A percentile compares a stretch with the other conserved stretches of the same genome.
phyloP scores from a whole-genome alignment of 35 echinoderm and acorn worm genomes.

The Amphiura filiformis region DNA sequence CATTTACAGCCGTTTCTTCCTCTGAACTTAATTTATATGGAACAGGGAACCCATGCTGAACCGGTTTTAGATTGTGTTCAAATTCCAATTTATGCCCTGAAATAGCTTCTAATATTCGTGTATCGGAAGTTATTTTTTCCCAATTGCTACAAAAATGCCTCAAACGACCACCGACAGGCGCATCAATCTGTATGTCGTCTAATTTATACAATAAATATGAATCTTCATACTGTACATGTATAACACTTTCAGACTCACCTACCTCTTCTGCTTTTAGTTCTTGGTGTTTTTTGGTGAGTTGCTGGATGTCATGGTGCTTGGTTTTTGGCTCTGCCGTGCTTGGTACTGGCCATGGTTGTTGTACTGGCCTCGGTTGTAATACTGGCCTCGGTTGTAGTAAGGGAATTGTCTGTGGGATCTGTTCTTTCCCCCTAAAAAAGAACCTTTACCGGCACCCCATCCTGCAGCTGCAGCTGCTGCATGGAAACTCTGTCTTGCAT shows the following conservation, averaged over 20 bases:
- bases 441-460: background rate
- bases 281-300: too few species aligned
- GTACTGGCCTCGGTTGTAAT: too few species aligned
- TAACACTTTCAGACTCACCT: too few species aligned
- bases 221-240: too few species aligned
- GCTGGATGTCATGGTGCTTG: too few species aligned
- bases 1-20: constrained; percentile 44
- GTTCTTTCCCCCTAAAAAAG: background rate
- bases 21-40: constrained; percentile 41
- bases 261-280: too few species aligned
- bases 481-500: background rate
- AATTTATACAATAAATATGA: too few species aligned
- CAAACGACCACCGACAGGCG: constrained; percentile 40
- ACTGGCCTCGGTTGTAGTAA: too few species aligned
- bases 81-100: constrained; percentile 65
- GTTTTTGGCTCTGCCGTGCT: too few species aligned
- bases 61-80: background rate
- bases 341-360: too few species aligned
- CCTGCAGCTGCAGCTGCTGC: background rate
- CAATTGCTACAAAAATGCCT: constrained; percentile 42
- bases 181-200: too few species aligned
- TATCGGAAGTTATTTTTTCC: constrained; percentile 56
- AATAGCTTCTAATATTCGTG: constrained; percentile 51
- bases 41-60: constrained; percentile 23
- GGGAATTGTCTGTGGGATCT: background rate